phyloP scores from a whole-genome alignment of 1,140 invertebrate species.

The Macrotrachela quadricornifera region DNA sequence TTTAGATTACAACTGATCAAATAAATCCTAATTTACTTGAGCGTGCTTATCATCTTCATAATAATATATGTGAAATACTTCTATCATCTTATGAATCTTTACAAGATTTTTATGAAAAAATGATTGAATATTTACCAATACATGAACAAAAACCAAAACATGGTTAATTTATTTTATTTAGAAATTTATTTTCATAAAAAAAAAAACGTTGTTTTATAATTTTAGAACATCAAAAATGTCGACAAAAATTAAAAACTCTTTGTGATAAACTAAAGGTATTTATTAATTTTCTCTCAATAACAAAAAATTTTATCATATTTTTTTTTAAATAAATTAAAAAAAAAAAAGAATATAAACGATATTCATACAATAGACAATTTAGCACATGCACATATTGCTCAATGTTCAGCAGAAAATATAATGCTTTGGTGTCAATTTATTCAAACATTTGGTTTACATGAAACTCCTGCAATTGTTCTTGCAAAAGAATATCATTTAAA shows the following conservation, averaged over 20 bases:
- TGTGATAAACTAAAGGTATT: no score
- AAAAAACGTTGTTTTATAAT: no score
- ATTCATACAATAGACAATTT: slow-evolving; percentile 8
- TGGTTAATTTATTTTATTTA: no score
- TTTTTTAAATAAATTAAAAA: no score
- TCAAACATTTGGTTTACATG: slow-evolving; percentile 48
- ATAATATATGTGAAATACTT: slow-evolving; percentile 38
- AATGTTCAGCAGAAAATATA: slow-evolving; percentile 66
- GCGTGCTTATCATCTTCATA: slow-evolving; percentile 47
- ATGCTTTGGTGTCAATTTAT: slow-evolving; percentile 62
- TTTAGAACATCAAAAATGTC: no score
- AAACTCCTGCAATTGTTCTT: slow-evolving; percentile 47
- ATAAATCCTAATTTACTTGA: slow-evolving; percentile 14
- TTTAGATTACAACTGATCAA: no score
- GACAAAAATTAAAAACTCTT: no score
- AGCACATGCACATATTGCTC: slow-evolving; percentile 53
- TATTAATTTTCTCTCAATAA: no score
- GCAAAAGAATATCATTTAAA: slow-evolving; percentile 54
- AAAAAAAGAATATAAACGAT: slow-evolving; percentile 8
- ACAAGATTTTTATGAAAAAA: slow-evolving; percentile 37
- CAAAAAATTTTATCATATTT: no score
- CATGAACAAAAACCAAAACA: no score
- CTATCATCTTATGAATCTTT: slow-evolving; percentile 47
- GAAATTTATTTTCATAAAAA: no score
- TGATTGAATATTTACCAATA: slow-evolving; percentile 31